A percentile compares a stretch with the other conserved stretches of the same genome.
Conservation (phyloP, 1,140 invertebrate species). For the Halotydeus destructor region DNA sequence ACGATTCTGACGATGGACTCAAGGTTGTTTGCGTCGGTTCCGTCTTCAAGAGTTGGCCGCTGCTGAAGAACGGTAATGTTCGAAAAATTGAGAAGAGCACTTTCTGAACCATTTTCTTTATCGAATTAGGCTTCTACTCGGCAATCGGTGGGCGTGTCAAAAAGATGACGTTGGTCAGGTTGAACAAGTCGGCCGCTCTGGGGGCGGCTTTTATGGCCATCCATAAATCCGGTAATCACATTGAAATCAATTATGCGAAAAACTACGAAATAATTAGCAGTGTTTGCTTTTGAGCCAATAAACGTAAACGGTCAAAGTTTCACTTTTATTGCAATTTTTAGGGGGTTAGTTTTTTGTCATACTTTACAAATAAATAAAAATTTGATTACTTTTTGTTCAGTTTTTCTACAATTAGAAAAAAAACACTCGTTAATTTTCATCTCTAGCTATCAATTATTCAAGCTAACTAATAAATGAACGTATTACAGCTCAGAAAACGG, state of each 20-base stretch:
- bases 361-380: no score
- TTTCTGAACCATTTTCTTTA: background rate
- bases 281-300: no score
- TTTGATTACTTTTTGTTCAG: no score
- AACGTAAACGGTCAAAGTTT: no score
- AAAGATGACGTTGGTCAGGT: constrained; percentile 37
- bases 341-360: no score
- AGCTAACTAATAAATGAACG: no score
- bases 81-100: no score
- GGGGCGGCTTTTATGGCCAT: constrained; percentile 53
- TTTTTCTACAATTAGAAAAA: no score
- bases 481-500: no score
- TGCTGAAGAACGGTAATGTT: constrained; percentile 48
- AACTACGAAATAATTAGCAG: constrained; percentile 33
- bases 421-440: no score
- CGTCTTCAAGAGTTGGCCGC: constrained; percentile 79
- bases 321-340: no score
- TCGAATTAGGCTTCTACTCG: constrained; percentile 16
- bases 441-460: no score
- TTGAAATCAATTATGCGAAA: constrained; percentile 30
- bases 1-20: constrained; percentile 44
- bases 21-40: constrained; percentile 80
- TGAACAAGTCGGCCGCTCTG: constrained; percentile 41
- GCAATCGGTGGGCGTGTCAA: constrained; percentile 21
- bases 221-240: constrained; percentile 30